Evolutionary conservation across 1,140 invertebrate species (phyloP).

Genomic region (Matsumurasca onukii): DNA sequence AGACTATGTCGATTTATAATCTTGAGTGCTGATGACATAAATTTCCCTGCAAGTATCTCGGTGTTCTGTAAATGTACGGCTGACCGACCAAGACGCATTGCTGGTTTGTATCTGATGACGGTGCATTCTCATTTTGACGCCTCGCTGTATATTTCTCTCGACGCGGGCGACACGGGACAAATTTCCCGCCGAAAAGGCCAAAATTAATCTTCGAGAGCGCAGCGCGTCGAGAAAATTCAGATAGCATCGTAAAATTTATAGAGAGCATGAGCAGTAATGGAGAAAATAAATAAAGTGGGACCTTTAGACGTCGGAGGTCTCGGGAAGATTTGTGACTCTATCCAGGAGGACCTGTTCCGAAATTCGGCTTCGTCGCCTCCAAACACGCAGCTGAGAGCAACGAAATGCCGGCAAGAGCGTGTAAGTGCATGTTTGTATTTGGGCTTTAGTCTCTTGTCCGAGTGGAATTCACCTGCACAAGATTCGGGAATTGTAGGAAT

Average conservation of each 20-base stretch:
- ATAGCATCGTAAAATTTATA: conserved; percentile 6
- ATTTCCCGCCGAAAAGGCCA: conserved; percentile 20
- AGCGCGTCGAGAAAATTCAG: conserved; percentile 15
- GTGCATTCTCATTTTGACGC: conserved; percentile 10
- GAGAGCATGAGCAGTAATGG: not conserved
- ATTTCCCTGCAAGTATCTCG: too few species aligned
- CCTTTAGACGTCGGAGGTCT: not conserved
- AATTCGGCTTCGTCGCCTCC: not conserved
- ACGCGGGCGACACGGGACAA: conserved; percentile 3
- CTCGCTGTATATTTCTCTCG: not conserved
- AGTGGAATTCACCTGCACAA: not conserved
- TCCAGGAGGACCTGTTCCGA: conserved; percentile 6
- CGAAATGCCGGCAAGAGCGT: too few species aligned
- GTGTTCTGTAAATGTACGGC: too few species aligned
- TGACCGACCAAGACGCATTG: not conserved
- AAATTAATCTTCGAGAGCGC: conserved; percentile 6
- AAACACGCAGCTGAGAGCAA: too few species aligned
- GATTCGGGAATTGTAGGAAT: not conserved
- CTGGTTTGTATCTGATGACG: not conserved
- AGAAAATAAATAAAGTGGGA: not conserved
- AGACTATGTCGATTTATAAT: too few species aligned
- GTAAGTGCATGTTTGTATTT: too few species aligned
- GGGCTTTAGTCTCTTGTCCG: too few species aligned
- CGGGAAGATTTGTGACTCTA: conserved; percentile 18
- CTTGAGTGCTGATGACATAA: too few species aligned